A percentile compares a stretch with the other conserved stretches of the same genome.
These are phyloP conservation scores for Ispidina picta DNA, from an alignment of 2,797 vertebrate species.

Conservation along the genomic window DNA sequence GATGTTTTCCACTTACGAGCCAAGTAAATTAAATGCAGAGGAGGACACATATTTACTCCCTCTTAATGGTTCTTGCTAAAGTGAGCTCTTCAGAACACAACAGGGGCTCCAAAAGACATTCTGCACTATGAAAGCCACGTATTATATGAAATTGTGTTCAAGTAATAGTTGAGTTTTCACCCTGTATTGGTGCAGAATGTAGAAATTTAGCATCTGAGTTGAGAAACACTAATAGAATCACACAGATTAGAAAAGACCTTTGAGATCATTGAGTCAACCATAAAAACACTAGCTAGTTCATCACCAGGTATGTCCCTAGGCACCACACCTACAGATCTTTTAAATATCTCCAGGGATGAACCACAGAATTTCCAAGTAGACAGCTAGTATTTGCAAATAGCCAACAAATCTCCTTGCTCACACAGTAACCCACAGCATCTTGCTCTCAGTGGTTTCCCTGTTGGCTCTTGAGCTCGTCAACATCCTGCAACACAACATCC, in stretches of 20 bases:
- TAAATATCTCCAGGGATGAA: background rate
- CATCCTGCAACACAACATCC: background rate
- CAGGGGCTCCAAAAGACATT: background rate
- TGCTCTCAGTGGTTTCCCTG: background rate
- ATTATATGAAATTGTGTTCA: background rate
- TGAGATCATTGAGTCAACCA: background rate
- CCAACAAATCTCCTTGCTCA: background rate
- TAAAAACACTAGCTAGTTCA: background rate
- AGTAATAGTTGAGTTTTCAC: background rate
- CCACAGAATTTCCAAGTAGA: rapidly evolving
- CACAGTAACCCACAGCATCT: background rate
- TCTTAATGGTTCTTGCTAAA: background rate
- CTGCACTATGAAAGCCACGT: background rate
- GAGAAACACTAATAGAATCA: background rate
- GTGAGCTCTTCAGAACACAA: background rate
- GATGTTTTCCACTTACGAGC: background rate
- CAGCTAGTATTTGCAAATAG: background rate
- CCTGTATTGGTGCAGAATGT: background rate
- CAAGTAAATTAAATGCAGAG: background rate
- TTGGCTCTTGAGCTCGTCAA: background rate
- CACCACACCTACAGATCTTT: background rate
- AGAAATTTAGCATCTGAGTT: background rate
- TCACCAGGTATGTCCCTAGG: background rate
- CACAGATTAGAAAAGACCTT: background rate
- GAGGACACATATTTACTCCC: background rate